Evolutionary conservation across 2,797 vertebrate species (phyloP).

Genomic region (Halcyon smyrnensis): DNA sequence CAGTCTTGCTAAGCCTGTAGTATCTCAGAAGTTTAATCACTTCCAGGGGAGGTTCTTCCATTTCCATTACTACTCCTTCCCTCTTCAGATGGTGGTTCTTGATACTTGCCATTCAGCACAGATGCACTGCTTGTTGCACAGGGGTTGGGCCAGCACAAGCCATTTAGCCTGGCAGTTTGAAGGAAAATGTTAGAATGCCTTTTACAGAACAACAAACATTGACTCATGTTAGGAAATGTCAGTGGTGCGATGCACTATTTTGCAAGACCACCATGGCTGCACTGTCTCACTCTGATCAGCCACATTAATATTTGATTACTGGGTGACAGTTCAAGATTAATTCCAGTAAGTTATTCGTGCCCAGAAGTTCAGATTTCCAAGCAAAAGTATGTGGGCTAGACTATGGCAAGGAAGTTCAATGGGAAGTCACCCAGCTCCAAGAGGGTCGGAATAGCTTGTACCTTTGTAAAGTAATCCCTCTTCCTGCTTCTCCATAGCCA

Average conservation of each 20-base stretch:
- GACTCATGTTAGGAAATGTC: conserved; percentile 5
- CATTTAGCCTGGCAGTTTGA: not conserved
- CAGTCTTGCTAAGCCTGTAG: not conserved
- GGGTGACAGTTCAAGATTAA: conserved; percentile 34
- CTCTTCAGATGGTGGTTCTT: not conserved
- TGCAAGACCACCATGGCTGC: conserved; percentile 35
- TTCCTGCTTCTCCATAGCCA: not conserved
- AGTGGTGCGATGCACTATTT: not conserved
- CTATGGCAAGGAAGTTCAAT: not conserved
- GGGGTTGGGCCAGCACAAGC: not conserved
- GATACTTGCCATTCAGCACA: not conserved
- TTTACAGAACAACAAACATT: conserved; percentile 26
- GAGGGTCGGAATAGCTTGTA: not conserved
- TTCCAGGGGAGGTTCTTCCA: not conserved
- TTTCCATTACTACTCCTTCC: not conserved
- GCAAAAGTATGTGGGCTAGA: not conserved
- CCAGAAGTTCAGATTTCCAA: conserved; percentile 28
- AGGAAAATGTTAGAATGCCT: not conserved
- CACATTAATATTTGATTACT: conserved; percentile 32
- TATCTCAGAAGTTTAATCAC: not conserved
- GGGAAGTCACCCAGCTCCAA: not conserved
- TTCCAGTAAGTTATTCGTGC: conserved; percentile 18
- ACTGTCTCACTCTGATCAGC: not conserved
- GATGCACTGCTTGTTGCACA: not conserved
- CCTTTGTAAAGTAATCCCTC: conserved; percentile 13